Base-by-base conservation (phyloP, 1,140 invertebrate species). In the Drepana arcuata region DNA sequence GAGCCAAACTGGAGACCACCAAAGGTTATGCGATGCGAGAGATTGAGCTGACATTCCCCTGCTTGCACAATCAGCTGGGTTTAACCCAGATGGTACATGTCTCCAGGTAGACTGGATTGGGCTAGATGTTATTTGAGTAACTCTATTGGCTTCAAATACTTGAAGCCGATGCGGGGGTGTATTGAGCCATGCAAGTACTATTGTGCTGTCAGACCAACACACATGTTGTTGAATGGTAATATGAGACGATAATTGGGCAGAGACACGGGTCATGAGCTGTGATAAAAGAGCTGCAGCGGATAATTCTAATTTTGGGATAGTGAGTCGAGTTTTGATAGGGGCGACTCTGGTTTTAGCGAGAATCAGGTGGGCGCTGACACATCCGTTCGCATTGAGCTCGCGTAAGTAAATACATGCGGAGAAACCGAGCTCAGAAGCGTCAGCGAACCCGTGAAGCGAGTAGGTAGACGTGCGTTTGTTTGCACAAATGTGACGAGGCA, bases 41-140 rank as follows among this genome's bases (percentile, higher is more conserved):
- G 25, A 29, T 14, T 4, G 7, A 32, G 18, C 13, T 2, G 18
- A 23, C 10, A 33, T 10, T 9, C 38, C 38, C 12, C 38, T 18
- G 26, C 38, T 41, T n/a, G 29, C 32, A 29, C 25, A 41, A 16
- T 41, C 38, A 18, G 38, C 38, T 13, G 30, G 38, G 14, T 41
- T 41, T 4, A 33, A 29, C 7, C 10, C 2, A 2, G 38, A 33
- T 5, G 29, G 14, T 6, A 41, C 38, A 16, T 41, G 38, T 2
- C 11, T 9, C 38, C 38, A 41, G 5, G 2, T 13, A 15, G 11
- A 13, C 7, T 16, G 7, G 2, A 10, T 7, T 7, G 12, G 2
- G 2, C 12, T 12, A 7, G 23, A 16, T 13, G 18, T 32, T n/a
- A 12, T 18, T 26, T 41, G 29, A 12, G 33, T 23, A 2, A 41